phyloP scores from a whole-genome alignment of 2,113 vertebrate genomes.

The Dolichotis patagonum region DNA sequence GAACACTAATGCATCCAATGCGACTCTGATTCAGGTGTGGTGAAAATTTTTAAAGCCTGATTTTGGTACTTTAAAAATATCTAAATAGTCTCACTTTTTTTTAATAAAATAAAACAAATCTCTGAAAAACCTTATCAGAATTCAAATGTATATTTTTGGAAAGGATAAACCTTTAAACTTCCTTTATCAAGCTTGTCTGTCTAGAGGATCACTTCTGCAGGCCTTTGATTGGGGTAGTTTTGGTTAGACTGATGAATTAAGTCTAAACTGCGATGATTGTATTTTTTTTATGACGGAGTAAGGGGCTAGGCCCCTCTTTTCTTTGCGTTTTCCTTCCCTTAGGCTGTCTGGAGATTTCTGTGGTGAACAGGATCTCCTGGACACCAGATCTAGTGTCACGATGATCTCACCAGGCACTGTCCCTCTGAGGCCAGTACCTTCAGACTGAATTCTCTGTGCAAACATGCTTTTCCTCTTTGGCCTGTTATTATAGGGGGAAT shows the following conservation, averaged over 20 bases:
- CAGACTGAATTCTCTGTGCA: background rate
- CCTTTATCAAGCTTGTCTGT: background rate
- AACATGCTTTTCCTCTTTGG: background rate
- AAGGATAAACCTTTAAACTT: background rate
- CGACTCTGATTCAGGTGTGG: background rate
- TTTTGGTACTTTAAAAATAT: background rate
- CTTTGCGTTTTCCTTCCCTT: background rate
- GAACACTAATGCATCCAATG: conserved; percentile 57
- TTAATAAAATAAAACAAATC: background rate
- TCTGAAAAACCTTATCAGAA: background rate
- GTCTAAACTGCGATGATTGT: background rate
- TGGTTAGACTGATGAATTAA: background rate
- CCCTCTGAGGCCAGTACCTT: background rate
- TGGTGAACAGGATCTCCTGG: background rate
- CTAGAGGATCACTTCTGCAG: background rate
- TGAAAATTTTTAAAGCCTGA: background rate
- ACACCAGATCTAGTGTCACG: background rate
- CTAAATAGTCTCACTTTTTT: background rate
- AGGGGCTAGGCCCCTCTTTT: background rate
- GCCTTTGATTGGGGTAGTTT: background rate
- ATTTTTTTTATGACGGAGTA: background rate
- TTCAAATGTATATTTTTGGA: background rate
- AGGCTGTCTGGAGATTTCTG: background rate
- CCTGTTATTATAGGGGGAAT: background rate
- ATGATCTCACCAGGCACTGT: background rate